phyloP scores from a whole-genome alignment of 2,113 vertebrate genomes.

The Leiothrix lutea region DNA sequence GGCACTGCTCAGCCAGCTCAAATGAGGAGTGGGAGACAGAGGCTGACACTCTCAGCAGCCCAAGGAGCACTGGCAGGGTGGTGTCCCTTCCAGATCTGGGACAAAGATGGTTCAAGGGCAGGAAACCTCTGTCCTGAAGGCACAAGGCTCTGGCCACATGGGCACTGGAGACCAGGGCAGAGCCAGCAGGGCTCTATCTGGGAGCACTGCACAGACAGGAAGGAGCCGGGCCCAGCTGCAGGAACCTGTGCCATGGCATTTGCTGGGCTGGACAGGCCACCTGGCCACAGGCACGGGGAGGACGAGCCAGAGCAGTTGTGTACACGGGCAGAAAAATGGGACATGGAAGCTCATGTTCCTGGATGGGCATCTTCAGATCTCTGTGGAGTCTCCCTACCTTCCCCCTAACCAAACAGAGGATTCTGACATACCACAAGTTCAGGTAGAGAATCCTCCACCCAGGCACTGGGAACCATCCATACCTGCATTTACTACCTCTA shows the following conservation, averaged over 20 bases:
- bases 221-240: background rate
- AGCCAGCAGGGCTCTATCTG: background rate
- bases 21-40: background rate
- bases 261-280: background rate
- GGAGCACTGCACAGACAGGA: accelerated
- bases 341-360: background rate
- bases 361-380: background rate
- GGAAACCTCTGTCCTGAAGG: background rate
- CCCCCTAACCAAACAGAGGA: background rate
- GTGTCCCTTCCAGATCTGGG: background rate
- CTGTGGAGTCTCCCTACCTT: background rate
- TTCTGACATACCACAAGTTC: background rate
- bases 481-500: background rate
- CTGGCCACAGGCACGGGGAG: background rate
- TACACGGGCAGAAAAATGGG: background rate
- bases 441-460: background rate
- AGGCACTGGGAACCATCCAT: background rate
- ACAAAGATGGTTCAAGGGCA: background rate
- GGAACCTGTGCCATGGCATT: background rate
- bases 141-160: background rate
- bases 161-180: background rate
- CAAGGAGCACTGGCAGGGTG: background rate
- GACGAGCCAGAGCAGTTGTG: background rate
- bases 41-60: background rate
- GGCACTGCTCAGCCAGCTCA: background rate